Conservation (phyloP, 2,113 vertebrate species). For the Syrmaticus mikado region DNA sequence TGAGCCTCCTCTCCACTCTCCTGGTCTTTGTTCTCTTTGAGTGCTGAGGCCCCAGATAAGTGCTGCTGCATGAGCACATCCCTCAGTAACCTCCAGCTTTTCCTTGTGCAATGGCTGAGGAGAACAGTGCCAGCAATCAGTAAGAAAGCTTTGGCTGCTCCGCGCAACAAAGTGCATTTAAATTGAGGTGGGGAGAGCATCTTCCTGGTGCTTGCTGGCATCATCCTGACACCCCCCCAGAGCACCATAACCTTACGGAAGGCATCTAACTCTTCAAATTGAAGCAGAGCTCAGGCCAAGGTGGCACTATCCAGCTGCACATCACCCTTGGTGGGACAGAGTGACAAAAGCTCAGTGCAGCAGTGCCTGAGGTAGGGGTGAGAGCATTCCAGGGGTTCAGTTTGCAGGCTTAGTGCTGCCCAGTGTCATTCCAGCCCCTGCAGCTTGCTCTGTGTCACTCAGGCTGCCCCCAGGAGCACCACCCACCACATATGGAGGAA, state of each 20-base stretch:
- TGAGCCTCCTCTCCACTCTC: constrained; percentile 78
- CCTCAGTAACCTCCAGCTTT: neutral
- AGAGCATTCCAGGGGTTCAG: accelerated
- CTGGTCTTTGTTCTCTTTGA: constrained; percentile 84
- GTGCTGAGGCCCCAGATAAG: neutral
- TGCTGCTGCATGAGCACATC: neutral
- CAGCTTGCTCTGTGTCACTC: accelerated
- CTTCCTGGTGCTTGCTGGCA: neutral
- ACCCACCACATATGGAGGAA: too few relatives aligned
- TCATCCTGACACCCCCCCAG: neutral
- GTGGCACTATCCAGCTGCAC: neutral
- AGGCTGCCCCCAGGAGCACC: neutral
- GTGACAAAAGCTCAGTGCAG: neutral
- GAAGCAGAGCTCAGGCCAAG: neutral
- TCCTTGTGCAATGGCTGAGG: accelerated
- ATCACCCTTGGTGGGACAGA: accelerated
- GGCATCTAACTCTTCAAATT: neutral
- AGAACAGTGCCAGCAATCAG: neutral
- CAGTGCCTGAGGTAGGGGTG: accelerated
- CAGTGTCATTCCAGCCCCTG: accelerated
- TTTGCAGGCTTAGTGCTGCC: neutral
- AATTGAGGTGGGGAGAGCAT: neutral
- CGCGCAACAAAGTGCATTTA: neutral
- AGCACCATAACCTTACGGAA: neutral
- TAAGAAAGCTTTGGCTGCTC: neutral